phyloP scores from a whole-genome alignment of 2,888 invertebrate genomes.

The Polyommatus iphigenia region DNA sequence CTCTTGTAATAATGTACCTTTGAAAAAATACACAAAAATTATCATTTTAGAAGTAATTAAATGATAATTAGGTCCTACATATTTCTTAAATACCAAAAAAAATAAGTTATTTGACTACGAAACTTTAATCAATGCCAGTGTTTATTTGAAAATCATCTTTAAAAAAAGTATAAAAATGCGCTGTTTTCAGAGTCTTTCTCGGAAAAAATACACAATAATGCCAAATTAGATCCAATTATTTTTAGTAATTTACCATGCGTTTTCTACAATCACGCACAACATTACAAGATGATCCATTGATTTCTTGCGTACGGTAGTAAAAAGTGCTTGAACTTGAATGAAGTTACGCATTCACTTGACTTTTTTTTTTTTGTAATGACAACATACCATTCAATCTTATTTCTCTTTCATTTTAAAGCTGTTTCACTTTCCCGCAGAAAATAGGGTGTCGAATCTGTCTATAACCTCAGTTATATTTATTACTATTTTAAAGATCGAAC shows the following conservation, averaged over 20 bases:
- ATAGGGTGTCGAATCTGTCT: constrained; percentile 81
- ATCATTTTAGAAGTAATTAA: not conserved
- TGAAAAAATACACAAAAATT: not conserved
- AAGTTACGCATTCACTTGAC: constrained; percentile 33
- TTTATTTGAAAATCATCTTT: not conserved
- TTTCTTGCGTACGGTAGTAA: constrained; percentile 1
- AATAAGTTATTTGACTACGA: not conserved
- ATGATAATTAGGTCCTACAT: not conserved
- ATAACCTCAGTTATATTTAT: constrained; percentile 79
- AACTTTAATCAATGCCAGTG: not conserved
- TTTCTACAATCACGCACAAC: not conserved
- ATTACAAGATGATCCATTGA: constrained; percentile 18
- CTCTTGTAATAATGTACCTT: not conserved
- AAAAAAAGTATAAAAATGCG: not conserved
- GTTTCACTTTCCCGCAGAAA: constrained; percentile 81
- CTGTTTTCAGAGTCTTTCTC: not conserved
- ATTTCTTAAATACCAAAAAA: not conserved
- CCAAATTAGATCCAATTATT: not conserved
- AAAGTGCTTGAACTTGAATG: constrained; percentile 24
- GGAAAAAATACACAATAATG: not conserved
- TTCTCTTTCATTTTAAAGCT: constrained; percentile 74
- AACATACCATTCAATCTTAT: constrained; percentile 61
- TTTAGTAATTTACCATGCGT: not conserved
- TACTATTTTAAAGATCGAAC: constrained; percentile 77
- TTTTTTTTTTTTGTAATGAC: constrained; percentile 58